These are phyloP conservation scores for Neogale vison DNA, from an alignment of 2,113 vertebrate species.

Conservation along the genomic window DNA sequence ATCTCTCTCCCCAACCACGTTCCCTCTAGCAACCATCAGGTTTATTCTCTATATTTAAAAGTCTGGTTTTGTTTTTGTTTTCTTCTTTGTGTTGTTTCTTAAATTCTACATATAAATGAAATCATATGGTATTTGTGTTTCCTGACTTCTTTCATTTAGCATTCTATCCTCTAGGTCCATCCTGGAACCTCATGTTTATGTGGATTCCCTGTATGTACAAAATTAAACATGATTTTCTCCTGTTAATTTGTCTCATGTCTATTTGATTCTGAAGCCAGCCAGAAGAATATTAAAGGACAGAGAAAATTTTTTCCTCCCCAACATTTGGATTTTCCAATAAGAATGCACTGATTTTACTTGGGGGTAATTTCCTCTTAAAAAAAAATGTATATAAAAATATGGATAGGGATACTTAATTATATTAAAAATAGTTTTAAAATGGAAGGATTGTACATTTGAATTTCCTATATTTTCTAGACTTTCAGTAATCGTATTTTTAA, in stretches of 20 bases:
- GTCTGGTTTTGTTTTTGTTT: neutral
- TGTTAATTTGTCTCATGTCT: neutral
- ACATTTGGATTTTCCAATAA: neutral
- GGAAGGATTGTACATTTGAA: neutral
- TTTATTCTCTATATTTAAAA: neutral
- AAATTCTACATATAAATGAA: neutral
- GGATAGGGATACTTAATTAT: neutral
- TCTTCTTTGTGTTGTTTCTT: neutral
- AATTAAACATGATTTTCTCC: neutral
- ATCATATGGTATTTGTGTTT: neutral
- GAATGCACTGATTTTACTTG: slow-evolving; percentile 9
- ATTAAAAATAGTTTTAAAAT: neutral
- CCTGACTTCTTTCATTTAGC: neutral
- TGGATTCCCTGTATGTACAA: neutral
- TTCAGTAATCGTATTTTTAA: neutral
- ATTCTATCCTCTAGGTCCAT: neutral
- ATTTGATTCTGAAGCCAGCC: neutral
- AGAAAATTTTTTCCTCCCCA: neutral
- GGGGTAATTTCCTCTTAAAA: neutral
- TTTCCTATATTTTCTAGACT: neutral
- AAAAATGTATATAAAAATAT: neutral
- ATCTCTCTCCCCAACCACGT: neutral
- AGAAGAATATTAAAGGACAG: neutral
- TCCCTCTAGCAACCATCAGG: neutral
- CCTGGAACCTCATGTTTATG: neutral